A percentile compares a stretch with the other conserved stretches of the same genome.
Conservation (phyloP, 1,140 invertebrate species). For the Camponotus pennsylvanicus region DNA sequence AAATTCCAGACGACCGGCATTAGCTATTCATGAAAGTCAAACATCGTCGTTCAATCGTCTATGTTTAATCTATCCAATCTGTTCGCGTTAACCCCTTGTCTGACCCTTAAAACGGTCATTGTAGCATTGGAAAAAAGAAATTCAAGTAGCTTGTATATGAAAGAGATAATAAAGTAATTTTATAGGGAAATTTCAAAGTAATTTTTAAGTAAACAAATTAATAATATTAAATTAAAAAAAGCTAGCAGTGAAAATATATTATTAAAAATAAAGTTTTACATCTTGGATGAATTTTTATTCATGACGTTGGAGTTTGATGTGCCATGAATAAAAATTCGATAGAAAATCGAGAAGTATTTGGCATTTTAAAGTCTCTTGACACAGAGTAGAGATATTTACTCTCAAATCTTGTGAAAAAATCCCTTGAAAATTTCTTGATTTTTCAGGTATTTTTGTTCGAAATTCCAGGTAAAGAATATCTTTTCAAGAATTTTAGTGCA, state of each 20-base stretch:
- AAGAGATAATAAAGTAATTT: not conserved
- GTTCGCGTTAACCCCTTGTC: slow-evolving; percentile 41
- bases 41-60: slow-evolving; percentile 42
- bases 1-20: slow-evolving; percentile 13
- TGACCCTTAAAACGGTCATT: not conserved
- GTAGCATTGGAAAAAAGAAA: not conserved
- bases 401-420: no score
- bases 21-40: slow-evolving; percentile 62
- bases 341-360: not conserved
- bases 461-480: no score
- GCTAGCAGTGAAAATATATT: not conserved
- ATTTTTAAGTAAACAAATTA: slow-evolving; percentile 3
- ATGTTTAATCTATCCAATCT: slow-evolving; percentile 53
- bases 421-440: no score
- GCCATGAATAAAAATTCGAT: not conserved
- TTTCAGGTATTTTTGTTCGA: no score
- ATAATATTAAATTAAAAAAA: not conserved
- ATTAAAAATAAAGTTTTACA: not conserved
- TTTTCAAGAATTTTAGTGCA: no score
- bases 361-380: not conserved
- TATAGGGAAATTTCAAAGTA: not conserved
- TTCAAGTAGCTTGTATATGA: not conserved
- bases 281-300: no score
- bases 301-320: not conserved
- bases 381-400: no score